phyloP scores from a whole-genome alignment of 2,113 vertebrate species.

The Chionomys nivalis region DNA sequence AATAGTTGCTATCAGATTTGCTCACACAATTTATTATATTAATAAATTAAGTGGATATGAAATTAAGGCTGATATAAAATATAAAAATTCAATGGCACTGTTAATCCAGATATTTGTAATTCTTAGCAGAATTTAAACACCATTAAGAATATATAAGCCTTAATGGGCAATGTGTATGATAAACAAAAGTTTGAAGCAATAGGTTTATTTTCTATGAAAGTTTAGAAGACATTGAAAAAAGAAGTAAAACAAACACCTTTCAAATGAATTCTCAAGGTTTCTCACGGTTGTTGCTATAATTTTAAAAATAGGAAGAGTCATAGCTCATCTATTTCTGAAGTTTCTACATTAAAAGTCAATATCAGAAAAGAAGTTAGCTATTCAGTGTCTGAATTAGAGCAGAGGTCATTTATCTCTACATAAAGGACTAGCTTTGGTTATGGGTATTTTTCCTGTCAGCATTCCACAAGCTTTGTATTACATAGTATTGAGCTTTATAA shows the following conservation, averaged over 20 bases:
- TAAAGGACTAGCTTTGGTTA: constrained; percentile 34
- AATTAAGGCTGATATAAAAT: background rate
- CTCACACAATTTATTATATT: background rate
- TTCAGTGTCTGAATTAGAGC: constrained; percentile 68
- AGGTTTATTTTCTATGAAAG: constrained; percentile 31
- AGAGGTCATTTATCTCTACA: constrained; percentile 62
- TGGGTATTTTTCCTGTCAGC: constrained; percentile 48
- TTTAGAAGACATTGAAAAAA: constrained; percentile 26
- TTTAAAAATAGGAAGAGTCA: constrained; percentile 44
- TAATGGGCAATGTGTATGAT: background rate
- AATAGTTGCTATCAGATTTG: background rate
- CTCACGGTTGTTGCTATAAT: constrained; percentile 18
- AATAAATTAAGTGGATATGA: background rate
- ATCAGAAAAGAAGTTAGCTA: constrained; percentile 69
- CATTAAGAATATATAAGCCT: background rate
- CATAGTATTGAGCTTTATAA: constrained; percentile 64
- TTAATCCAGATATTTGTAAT: constrained; percentile 12
- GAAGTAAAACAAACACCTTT: constrained; percentile 38
- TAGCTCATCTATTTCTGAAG: constrained; percentile 49
- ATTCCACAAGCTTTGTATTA: constrained; percentile 50
- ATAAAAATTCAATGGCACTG: background rate
- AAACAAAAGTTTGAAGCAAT: constrained; percentile 40
- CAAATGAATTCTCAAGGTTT: constrained; percentile 45
- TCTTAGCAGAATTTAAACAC: constrained; percentile 42
- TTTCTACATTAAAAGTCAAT: constrained; percentile 74